A percentile compares a stretch with the other conserved stretches of the same genome.
Conservation (phyloP, 2,113 vertebrate species). For the Galemys pyrenaicus region DNA sequence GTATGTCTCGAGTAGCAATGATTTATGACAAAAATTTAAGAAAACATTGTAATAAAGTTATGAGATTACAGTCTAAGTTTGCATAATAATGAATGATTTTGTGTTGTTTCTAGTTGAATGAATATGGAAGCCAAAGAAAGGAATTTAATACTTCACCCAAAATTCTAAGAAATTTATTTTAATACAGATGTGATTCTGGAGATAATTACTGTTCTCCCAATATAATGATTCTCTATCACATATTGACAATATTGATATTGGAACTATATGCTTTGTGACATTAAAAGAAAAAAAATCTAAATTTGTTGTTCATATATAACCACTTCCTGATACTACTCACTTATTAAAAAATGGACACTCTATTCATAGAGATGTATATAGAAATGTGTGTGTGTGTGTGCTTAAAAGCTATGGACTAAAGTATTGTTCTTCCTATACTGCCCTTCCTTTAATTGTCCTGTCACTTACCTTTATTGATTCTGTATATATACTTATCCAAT, state of each 20-base stretch:
- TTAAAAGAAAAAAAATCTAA: neutral
- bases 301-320: neutral
- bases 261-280: no score
- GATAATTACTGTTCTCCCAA: neutral
- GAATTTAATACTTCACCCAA: constrained; percentile 58
- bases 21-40: neutral
- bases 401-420: neutral
- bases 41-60: neutral
- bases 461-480: neutral
- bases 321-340: neutral
- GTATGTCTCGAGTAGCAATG: neutral
- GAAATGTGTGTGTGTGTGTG: neutral
- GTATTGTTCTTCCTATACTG: neutral
- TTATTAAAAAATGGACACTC: neutral
- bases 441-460: neutral
- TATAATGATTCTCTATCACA: neutral
- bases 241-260: neutral
- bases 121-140: neutral
- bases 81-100: neutral
- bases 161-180: constrained; percentile 8
- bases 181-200: neutral
- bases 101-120: neutral
- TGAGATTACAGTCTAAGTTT: neutral
- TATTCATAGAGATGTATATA: neutral
- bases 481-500: neutral